Evolutionary conservation across 2,113 vertebrate genomes (phyloP).

Genomic region (Tenebrosternarchus preto): DNA sequence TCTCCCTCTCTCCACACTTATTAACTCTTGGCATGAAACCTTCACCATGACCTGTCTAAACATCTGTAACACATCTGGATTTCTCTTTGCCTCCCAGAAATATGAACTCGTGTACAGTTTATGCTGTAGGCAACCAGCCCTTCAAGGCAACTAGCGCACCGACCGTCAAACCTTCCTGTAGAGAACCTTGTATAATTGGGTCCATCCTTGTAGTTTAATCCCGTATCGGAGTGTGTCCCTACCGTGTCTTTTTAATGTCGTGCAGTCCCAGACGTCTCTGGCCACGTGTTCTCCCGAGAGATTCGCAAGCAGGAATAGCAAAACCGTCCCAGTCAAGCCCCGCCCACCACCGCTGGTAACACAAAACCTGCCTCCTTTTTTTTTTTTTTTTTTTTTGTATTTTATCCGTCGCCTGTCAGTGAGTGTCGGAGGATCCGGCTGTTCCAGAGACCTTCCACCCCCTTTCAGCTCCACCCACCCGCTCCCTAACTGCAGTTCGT

Average conservation of each 20-base stretch:
- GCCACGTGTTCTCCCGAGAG: slow-evolving; percentile 25
- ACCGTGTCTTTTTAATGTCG: slow-evolving; percentile 15
- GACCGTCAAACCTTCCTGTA: slow-evolving; percentile 46
- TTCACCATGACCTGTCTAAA: slow-evolving; percentile 22
- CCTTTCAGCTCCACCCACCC: too few species aligned
- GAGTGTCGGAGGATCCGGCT: slow-evolving; percentile 19
- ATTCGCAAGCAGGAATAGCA: slow-evolving; percentile 22
- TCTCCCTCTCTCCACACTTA: background rate
- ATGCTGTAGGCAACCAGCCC: slow-evolving; percentile 14
- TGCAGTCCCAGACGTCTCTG: slow-evolving; percentile 34
- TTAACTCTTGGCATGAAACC: slow-evolving; percentile 11
- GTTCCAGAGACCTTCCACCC: slow-evolving; percentile 9
- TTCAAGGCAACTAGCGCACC: background rate
- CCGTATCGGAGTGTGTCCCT: slow-evolving; percentile 25
- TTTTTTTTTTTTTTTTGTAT: background rate
- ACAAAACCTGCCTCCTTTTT: background rate
- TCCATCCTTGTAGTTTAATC: slow-evolving; percentile 42
- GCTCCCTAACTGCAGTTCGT: background rate
- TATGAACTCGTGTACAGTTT: slow-evolving; percentile 10
- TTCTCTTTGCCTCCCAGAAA: slow-evolving; percentile 18
- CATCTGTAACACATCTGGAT: slow-evolving; percentile 22
- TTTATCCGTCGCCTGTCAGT: background rate
- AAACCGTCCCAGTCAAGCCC: slow-evolving; percentile 2
- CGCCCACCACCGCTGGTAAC: background rate
- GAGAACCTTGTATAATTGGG: slow-evolving; percentile 38